Evolutionary conservation across 92 coral and sea anemone genomes (phyloP).

Genomic region (Pocillopora meandrina): DNA sequence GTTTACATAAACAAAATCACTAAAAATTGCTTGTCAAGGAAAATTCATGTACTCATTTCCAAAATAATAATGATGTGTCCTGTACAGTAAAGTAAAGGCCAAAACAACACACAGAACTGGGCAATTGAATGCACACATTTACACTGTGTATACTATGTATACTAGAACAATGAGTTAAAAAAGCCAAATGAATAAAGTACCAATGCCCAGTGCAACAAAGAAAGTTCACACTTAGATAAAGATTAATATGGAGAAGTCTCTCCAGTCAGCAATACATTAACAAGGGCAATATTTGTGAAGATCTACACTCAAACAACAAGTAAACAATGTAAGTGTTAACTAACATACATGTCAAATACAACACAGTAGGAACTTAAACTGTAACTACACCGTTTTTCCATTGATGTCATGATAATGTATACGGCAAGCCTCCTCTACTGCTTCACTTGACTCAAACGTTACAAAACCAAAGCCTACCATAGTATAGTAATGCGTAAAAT

Average conservation of each 20-base stretch:
- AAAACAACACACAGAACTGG: too few relatives aligned
- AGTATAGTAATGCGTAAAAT: constrained; percentile 78
- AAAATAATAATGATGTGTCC: too few relatives aligned
- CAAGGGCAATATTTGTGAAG: background rate
- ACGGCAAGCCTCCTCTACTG: constrained; percentile 84
- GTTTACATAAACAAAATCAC: too few relatives aligned
- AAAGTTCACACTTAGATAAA: background rate
- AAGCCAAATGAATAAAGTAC: too few relatives aligned
- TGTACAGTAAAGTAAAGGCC: too few relatives aligned
- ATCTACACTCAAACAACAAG: background rate
- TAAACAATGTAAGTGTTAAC: too few relatives aligned
- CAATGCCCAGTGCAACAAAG: background rate
- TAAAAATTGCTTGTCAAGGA: too few relatives aligned
- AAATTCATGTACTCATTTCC: too few relatives aligned
- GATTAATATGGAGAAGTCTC: background rate
- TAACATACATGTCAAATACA: constrained; percentile 1
- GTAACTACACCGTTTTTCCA: constrained; percentile 99
- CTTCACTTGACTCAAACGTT: constrained; percentile 90
- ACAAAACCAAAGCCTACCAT: constrained; percentile 99
- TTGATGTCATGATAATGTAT: constrained; percentile 93
- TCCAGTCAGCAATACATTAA: background rate
- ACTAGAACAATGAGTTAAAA: too few relatives aligned
- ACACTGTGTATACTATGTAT: too few relatives aligned
- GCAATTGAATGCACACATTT: background rate
- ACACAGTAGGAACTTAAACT: constrained; percentile 47